Evolutionary conservation across 1,140 invertebrate genomes (phyloP).

Genomic region (Lanistes nyassanus): DNA sequence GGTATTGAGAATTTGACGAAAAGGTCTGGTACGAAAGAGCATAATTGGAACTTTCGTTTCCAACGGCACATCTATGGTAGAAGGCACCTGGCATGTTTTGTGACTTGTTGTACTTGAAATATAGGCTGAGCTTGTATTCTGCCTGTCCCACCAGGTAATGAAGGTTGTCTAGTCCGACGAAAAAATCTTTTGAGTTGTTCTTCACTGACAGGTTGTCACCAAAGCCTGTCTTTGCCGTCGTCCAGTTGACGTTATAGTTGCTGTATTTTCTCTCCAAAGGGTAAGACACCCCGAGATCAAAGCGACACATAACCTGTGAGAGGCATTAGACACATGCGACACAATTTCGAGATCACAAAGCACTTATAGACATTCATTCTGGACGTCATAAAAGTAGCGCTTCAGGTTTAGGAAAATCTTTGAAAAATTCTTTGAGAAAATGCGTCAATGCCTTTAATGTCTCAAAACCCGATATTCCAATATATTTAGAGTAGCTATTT

Average conservation of each 20-base stretch:
- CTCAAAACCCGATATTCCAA: neutral
- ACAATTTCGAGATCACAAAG: no score
- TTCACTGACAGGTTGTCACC: neutral
- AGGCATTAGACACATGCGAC: neutral
- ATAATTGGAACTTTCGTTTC: neutral
- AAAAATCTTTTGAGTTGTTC: neutral
- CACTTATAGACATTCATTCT: no score
- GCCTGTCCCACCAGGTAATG: neutral
- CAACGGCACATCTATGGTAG: neutral
- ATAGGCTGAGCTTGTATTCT: neutral
- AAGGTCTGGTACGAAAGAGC: neutral
- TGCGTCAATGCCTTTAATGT: neutral
- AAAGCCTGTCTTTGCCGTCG: neutral
- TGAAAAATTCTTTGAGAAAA: neutral
- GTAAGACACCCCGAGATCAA: neutral
- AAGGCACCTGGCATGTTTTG: neutral
- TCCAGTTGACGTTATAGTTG: constrained; percentile 4
- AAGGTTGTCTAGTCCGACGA: constrained; percentile 5
- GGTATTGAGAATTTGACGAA: no score
- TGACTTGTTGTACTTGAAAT: neutral
- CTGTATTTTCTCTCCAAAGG: neutral
- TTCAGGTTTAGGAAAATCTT: neutral
- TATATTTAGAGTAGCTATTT: no score
- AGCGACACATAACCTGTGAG: neutral
- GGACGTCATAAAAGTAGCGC: no score